A percentile compares a stretch with the other conserved stretches of the same genome.
These are phyloP conservation scores for Apoda limacodes DNA, from an alignment of 2,888 invertebrate genomes.

Conservation along the genomic window DNA sequence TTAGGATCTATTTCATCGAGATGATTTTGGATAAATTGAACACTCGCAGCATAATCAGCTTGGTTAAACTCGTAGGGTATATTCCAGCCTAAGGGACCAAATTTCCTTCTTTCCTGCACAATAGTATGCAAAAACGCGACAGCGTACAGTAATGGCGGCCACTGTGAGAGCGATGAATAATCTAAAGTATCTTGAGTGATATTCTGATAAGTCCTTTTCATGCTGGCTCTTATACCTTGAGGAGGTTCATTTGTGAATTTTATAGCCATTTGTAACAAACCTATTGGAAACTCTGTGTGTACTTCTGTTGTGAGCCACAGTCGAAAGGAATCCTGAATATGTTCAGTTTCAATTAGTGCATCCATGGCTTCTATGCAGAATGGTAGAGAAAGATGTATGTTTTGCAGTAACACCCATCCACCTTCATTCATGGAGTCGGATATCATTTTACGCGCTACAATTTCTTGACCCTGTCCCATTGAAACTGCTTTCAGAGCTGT, in stretches of 20 bases:
- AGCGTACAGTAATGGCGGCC: constrained; percentile 94
- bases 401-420: constrained; percentile 95
- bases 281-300: constrained; percentile 94
- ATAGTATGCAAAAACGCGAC: constrained; percentile 96
- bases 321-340: constrained; percentile 84
- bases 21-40: constrained; percentile 97
- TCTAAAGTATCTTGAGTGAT: constrained; percentile 93
- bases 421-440: constrained; percentile 83
- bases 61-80: constrained; percentile 97
- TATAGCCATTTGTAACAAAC: constrained; percentile 88
- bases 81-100: constrained; percentile 97
- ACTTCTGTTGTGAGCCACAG: constrained; percentile 97
- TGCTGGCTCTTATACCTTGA: constrained; percentile 90
- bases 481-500: constrained; percentile 86
- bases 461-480: constrained; percentile 98
- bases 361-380: constrained; percentile 95
- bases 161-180: constrained; percentile 90
- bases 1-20: constrained; percentile 97
- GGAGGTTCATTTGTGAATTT: constrained; percentile 99
- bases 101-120: constrained; percentile 94
- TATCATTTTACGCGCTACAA: constrained; percentile 85
- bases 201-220: constrained; percentile 92
- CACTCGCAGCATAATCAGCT: constrained; percentile 94
- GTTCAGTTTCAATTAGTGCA: constrained; percentile 86
- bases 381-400: constrained; percentile 94